These are phyloP conservation scores for Hippocampus mohnikei DNA, from an alignment of 2,113 vertebrate genomes.

Conservation along the genomic window DNA sequence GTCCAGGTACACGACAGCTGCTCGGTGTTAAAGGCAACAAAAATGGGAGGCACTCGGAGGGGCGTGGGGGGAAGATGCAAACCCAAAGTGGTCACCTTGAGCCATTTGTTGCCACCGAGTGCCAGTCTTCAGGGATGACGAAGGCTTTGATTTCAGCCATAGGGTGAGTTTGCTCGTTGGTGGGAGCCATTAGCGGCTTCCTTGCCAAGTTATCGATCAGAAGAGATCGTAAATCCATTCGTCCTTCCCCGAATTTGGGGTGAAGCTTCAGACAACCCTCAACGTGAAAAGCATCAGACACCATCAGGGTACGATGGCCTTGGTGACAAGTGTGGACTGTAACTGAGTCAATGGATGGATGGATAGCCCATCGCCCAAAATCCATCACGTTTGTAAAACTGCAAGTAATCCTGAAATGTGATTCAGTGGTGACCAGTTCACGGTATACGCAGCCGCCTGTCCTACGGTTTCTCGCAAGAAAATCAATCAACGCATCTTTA, in stretches of 20 bases:
- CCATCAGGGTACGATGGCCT: no score
- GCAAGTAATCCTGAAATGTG: not conserved
- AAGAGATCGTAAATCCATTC: not conserved
- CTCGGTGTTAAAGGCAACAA: constrained; percentile 70
- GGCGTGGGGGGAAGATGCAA: constrained; percentile 69
- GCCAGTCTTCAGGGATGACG: constrained; percentile 56
- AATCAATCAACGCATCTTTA: not conserved
- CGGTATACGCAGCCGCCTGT: no score
- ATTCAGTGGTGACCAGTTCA: not conserved
- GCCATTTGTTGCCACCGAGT: constrained; percentile 65
- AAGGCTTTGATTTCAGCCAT: constrained; percentile 44
- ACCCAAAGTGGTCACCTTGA: constrained; percentile 73
- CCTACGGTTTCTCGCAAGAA: not conserved
- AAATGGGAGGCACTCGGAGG: constrained; percentile 72
- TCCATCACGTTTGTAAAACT: not conserved
- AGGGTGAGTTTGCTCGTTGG: constrained; percentile 28
- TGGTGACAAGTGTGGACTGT: no score
- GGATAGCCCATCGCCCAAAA: not conserved
- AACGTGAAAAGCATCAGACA: no score
- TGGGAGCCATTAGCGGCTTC: constrained; percentile 17
- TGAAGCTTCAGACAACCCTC: no score
- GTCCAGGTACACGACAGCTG: constrained; percentile 77
- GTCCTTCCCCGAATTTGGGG: not conserved
- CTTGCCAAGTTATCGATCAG: not conserved
- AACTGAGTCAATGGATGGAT: no score